A percentile compares a stretch with the other conserved stretches of the same genome.
Evolutionary conservation across 2,797 vertebrate species (phyloP).

Genomic region (Peromyscus aztecus): DNA sequence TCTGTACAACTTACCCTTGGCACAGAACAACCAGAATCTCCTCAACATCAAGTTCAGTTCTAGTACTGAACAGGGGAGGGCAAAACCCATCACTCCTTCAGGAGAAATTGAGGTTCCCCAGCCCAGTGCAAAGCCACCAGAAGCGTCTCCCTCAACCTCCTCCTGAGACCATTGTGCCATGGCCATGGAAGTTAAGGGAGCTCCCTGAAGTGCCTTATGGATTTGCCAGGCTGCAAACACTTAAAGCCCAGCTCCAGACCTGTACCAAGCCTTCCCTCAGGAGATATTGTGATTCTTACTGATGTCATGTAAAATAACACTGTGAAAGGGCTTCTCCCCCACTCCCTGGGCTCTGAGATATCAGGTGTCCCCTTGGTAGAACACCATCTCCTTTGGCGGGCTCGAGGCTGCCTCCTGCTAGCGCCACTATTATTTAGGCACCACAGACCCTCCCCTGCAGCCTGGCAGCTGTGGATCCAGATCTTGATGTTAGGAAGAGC

Average conservation of each 20-base stretch:
- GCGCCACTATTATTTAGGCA: accelerated
- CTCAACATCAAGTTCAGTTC: not conserved
- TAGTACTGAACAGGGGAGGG: accelerated
- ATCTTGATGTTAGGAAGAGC: accelerated
- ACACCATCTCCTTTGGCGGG: not conserved
- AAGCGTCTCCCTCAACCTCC: accelerated
- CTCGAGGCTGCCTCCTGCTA: accelerated
- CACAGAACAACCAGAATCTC: not conserved
- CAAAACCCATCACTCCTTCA: accelerated
- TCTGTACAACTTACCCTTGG: accelerated
- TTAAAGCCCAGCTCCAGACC: not conserved
- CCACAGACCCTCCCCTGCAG: not conserved
- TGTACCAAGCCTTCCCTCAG: constrained; percentile 36
- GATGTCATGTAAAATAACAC: not conserved
- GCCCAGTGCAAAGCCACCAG: accelerated
- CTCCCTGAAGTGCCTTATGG: not conserved
- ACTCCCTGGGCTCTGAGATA: not conserved
- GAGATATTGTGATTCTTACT: not conserved
- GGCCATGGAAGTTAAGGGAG: not conserved
- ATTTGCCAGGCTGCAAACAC: not conserved
- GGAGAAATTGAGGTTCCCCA: not conserved
- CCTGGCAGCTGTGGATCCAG: accelerated
- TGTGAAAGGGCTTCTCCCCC: not conserved
- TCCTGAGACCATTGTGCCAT: accelerated
- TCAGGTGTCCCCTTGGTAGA: not conserved